These are phyloP conservation scores for Ammodytes dubius DNA, from an alignment of 2,113 vertebrate species.

Conservation along the genomic window DNA sequence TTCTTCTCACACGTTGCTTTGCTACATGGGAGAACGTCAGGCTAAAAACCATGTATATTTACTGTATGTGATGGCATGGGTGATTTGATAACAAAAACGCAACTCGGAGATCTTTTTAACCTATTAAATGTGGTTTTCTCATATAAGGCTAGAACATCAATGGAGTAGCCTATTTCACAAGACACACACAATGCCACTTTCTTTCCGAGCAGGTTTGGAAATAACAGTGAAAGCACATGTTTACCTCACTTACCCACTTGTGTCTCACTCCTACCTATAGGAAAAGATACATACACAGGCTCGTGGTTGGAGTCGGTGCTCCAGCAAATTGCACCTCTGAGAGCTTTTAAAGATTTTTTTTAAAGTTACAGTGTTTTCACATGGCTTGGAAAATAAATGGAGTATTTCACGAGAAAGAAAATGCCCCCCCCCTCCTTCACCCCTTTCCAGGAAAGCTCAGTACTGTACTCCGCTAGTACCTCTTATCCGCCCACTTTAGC, in stretches of 20 bases:
- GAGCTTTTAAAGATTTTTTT: constrained; percentile 21
- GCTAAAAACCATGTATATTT: not conserved
- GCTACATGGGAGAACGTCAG: constrained; percentile 10
- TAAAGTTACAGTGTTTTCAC: constrained; percentile 11
- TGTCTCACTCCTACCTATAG: not conserved
- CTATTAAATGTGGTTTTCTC: constrained; percentile 28
- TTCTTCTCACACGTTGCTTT: constrained; percentile 70
- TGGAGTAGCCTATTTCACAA: constrained; percentile 28
- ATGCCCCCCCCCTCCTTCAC: not conserved
- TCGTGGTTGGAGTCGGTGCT: not conserved
- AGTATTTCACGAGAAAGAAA: constrained; percentile 25
- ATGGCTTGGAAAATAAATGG: constrained; percentile 4
- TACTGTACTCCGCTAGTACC: not conserved
- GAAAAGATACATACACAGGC: not conserved
- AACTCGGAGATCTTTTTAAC: constrained; percentile 22
- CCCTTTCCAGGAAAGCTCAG: constrained; percentile 23
- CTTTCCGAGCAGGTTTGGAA: constrained; percentile 1
- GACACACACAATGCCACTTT: constrained; percentile 26
- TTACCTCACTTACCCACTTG: not conserved
- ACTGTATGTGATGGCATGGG: not conserved
- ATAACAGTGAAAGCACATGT: not conserved
- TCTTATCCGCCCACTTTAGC: constrained; percentile 26
- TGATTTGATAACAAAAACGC: constrained; percentile 39
- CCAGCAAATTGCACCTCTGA: constrained; percentile 16
- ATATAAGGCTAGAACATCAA: constrained; percentile 28